Evolutionary conservation across 2,113 vertebrate species (phyloP).

Genomic region (Xyliphius kryptos): DNA sequence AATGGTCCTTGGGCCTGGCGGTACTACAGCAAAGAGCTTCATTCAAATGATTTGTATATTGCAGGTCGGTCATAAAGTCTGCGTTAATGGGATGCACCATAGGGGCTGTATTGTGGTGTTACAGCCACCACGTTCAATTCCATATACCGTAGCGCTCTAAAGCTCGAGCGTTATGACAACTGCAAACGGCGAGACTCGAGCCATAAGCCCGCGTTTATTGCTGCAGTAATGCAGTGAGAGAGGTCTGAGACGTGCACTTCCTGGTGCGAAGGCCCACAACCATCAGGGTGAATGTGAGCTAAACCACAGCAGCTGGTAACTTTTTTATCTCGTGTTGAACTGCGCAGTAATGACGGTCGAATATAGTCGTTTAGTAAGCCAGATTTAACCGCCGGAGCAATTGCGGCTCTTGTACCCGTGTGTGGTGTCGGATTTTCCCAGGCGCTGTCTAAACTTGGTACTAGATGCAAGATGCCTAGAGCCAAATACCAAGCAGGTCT

Average conservation of each 20-base stretch:
- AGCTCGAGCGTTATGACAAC: too few species aligned
- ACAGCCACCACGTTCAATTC: too few species aligned
- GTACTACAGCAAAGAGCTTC: too few species aligned
- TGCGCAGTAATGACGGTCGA: slow-evolving; percentile 4
- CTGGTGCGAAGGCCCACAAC: neutral
- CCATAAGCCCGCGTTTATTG: slow-evolving; percentile 15
- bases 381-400: slow-evolving; percentile 5
- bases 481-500: slow-evolving; percentile 24
- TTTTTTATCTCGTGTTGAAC: slow-evolving; percentile 16
- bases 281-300: neutral
- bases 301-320: slow-evolving; percentile 11
- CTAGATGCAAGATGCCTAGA: slow-evolving; percentile 15
- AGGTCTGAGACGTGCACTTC: neutral
- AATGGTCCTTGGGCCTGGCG: slow-evolving; percentile 52
- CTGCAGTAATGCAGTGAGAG: slow-evolving; percentile 4
- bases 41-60: slow-evolving; percentile 25
- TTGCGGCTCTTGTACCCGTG: slow-evolving; percentile 20
- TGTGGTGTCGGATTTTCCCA: slow-evolving; percentile 18
- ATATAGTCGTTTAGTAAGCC: slow-evolving; percentile 9
- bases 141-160: too few species aligned
- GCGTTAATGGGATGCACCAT: slow-evolving; percentile 14
- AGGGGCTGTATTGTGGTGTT: too few species aligned
- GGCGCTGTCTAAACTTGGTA: slow-evolving; percentile 4
- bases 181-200: slow-evolving; percentile 10
- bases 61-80: neutral